Conservation (phyloP, 2,797 vertebrate species). For the Notolepis coatsorum region DNA sequence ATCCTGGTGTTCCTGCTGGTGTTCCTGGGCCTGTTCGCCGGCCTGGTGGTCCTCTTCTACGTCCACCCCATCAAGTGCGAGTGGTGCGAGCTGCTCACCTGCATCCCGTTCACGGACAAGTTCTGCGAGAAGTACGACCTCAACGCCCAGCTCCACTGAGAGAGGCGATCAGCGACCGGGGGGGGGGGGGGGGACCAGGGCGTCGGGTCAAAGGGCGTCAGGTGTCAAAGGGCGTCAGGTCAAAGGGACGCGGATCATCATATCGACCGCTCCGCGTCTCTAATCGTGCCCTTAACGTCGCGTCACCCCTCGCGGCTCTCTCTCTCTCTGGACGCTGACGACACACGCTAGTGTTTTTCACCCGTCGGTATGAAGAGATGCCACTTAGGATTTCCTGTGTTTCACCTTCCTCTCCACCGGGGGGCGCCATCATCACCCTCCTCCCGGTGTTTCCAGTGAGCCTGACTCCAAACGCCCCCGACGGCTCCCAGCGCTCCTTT, state of each 20-base stretch:
- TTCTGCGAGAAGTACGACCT: slow-evolving; percentile 99
- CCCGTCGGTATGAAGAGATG: slow-evolving; percentile 69
- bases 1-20: slow-evolving; percentile 94
- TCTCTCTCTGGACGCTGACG: slow-evolving; percentile 70
- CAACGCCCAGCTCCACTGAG: slow-evolving; percentile 96
- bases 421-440: no score
- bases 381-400: slow-evolving; percentile 59
- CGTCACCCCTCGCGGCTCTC: no score
- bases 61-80: slow-evolving; percentile 95
- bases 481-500: slow-evolving; percentile 58
- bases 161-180: neutral
- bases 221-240: slow-evolving; percentile 45
- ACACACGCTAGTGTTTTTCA: slow-evolving; percentile 73
- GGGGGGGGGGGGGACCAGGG: neutral
- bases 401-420: slow-evolving; percentile 51
- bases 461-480: no score
- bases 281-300: slow-evolving; percentile 27
- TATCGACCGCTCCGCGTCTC: slow-evolving; percentile 30
- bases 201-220: slow-evolving; percentile 48
- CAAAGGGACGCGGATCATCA: slow-evolving; percentile 26
- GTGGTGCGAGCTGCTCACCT: slow-evolving; percentile 98
- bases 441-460: neutral
- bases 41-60: slow-evolving; percentile 96
- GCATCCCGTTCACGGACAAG: slow-evolving; percentile 99
- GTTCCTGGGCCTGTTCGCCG: slow-evolving; percentile 94